Percentiles rank a stretch among this genome's conserved stretches.
Conservation (phyloP, 2,888 invertebrate genomes). For the Aleiodes testaceus region DNA sequence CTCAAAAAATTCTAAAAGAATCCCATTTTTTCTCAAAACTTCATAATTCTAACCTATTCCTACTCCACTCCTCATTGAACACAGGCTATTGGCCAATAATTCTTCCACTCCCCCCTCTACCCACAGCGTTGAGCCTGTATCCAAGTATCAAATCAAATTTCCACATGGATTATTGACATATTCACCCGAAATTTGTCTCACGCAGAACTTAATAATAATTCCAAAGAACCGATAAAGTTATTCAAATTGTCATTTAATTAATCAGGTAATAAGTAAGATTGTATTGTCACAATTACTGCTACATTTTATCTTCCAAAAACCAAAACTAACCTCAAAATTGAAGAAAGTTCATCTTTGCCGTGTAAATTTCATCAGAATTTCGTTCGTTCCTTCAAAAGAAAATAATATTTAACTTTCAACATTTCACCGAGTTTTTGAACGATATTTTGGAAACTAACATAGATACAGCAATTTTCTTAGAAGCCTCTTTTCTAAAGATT, state of each 20-base stretch:
- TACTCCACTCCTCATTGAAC: too few relatives aligned
- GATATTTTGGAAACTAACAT: too few relatives aligned
- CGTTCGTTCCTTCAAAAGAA: too few relatives aligned
- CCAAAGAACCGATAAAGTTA: conserved; percentile 44
- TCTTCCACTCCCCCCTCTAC: background rate
- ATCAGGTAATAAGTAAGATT: conserved; percentile 41
- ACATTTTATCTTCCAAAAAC: conserved; percentile 41
- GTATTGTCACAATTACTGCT: conserved; percentile 44
- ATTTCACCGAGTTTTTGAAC: too few relatives aligned
- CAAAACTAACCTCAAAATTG: conserved; percentile 47
- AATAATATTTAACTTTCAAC: too few relatives aligned
- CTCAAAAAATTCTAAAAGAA: too few relatives aligned
- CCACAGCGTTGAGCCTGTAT: background rate
- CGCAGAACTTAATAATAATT: conserved; percentile 34
- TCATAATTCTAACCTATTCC: too few relatives aligned
- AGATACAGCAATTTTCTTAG: too few relatives aligned
- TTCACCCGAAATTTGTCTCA: conserved; percentile 43
- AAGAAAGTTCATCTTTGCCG: conserved; percentile 3
- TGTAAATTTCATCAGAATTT: conserved; percentile 4
- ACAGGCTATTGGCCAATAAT: too few relatives aligned
- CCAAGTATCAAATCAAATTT: conserved; percentile 31
- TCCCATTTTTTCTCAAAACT: too few relatives aligned
- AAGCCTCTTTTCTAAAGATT: too few relatives aligned
- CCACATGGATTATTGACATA: conserved; percentile 60
- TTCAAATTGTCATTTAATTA: conserved; percentile 40